phyloP scores from a whole-genome alignment of 1,140 invertebrate genomes.

The Saccostrea echinata region DNA sequence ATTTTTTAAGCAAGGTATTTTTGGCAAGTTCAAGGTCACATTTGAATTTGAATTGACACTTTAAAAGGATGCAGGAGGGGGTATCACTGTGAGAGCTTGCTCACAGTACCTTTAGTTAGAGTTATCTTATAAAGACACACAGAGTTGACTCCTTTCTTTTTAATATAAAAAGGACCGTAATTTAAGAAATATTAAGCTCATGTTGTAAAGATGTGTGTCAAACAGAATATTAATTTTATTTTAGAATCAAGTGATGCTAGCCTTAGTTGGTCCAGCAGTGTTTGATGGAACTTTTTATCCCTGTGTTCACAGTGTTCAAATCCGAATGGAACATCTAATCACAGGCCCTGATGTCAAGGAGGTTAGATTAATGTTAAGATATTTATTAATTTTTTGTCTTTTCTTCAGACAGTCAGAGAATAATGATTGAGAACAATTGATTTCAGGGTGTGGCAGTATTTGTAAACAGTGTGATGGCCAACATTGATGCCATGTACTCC shows the following conservation, averaged over 20 bases:
- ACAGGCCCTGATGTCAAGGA: constrained; percentile 66
- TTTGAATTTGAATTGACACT: no score
- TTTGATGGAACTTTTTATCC: constrained; percentile 76
- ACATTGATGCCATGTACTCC: constrained; percentile 66
- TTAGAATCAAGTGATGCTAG: constrained; percentile 75
- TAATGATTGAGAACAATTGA: not conserved
- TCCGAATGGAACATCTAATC: constrained; percentile 72
- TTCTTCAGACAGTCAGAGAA: not conserved
- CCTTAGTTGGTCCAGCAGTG: constrained; percentile 71
- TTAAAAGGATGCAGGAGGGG: no score
- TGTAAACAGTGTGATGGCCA: constrained; percentile 72
- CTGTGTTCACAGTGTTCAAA: constrained; percentile 67
- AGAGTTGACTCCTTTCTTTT: no score
- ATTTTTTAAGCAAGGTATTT: no score
- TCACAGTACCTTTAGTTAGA: no score
- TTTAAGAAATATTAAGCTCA: no score
- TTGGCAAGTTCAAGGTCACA: no score
- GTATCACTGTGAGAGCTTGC: no score
- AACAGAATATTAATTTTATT: not conserved
- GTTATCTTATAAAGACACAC: no score
- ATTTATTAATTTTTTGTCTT: not conserved
- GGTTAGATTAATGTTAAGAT: constrained; percentile 57
- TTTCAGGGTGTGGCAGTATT: constrained; percentile 72
- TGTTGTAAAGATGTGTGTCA: no score
- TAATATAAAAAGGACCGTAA: no score